Evolutionary conservation across 2,888 invertebrate species (phyloP), one percentile per base, ranked within the genome.

Genomic region (Axea sp.): DNA sequence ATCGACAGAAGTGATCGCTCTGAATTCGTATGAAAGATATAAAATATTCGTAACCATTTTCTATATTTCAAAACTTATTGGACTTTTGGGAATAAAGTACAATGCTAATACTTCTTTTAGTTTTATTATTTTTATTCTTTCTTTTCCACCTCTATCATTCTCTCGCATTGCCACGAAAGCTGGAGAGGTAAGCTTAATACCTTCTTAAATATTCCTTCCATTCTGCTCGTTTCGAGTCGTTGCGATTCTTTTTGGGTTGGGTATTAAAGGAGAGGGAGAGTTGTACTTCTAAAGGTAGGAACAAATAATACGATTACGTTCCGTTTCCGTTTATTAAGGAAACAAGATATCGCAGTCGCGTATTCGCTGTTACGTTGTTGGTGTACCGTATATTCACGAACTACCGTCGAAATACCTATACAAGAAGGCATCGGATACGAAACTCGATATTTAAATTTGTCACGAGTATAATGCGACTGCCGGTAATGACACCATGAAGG

Each of bases 301-400:
- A 86, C 86, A 84, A 87, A 87, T 87, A 87, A 87, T 87, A 86
- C 87, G 87, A 87, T 87, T 87, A 87, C 83, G 82, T 84, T 86
- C 81, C 84, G 84, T 86, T 87, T 87, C 87, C 87, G 87, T 87
- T 87, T 86, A 87, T 87, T 86, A 87, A 86, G 82, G 87, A 87
- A 87, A 87, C 84, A 87, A 85, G 87, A 87, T 87, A 87, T 85
- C 80, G 81, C 71, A 53, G 72, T 19, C 57, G 51, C 59, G 77
- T 73, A 69, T 67, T 79, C 69, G 76, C 76, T 77, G 77, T 80
- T 80, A 75, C 77, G 72, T 67, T 74, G 72, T 71, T 78, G 77
- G 76, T 77, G 77, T 72, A 67, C 68, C 69, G 28, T 59, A 71
- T 72, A 75, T 75, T 43, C 62, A 62, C 62, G 49, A 77, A 75